Evolutionary conservation across 2,797 vertebrate genomes (phyloP), one percentile per base, ranked within the genome.

Genomic region (Avahi laniger): DNA sequence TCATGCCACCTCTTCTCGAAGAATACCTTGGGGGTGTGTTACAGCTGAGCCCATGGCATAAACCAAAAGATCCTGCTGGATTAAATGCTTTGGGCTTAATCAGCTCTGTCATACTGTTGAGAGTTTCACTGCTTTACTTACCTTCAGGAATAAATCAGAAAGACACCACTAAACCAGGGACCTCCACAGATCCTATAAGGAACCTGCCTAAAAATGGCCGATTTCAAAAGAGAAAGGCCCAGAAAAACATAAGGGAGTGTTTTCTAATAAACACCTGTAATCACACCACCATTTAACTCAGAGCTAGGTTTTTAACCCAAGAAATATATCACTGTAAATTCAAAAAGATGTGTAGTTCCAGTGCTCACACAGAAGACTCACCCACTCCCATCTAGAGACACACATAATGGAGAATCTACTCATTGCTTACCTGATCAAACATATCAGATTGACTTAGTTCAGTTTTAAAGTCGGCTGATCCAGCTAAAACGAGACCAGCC

Each of bases 401-500:
- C 57, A 83, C 5, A 70, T 10, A 80, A 80, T 5, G 20, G 41
- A 95, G 33, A 69, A 80, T 33, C n/a, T 83, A 83, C 59, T 63
- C 82, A 41, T 90, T 65, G 96, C 99, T 98, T 99, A 99, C 99
- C 99, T 99, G 99, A 98, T 99, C 99, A 97, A 99, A 99, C 99
- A 99, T 99, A 98, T 99, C 99, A 8, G 99, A 99, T 69, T 99
- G 99, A 98, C 99, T 99, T 96, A 99, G 99, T 97, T 99, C 99
- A 1, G 99, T 99, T 99, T 99, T 99, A 98, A 99, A 99, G 98
- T 99, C 99, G 15, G 99, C 99, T 46, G 99, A 99, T 24, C 99
- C 99, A 94, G 99, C 99, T 96, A 99, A 98, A 93, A 99, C 99
- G 96, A 99, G 99, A 98, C 99, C 99, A 26, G 99, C 99, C 98